phyloP scores from a whole-genome alignment of 2,888 invertebrate species.

The Matsumyia berberina region DNA sequence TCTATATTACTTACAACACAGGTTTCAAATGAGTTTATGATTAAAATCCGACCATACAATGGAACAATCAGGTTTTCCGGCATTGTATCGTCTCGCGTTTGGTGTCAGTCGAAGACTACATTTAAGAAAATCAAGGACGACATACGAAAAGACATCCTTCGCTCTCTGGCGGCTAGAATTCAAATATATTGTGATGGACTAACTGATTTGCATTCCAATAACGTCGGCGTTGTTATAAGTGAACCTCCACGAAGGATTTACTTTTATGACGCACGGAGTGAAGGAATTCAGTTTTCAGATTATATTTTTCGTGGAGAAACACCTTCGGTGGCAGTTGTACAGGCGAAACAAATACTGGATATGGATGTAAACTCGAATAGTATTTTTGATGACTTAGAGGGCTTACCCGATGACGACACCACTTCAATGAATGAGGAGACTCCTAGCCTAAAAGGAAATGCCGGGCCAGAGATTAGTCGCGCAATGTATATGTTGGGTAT shows the following conservation, averaged over 20 bases:
- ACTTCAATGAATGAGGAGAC: slow-evolving; percentile 79
- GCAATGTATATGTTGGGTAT: slow-evolving; percentile 85
- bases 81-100: slow-evolving; percentile 86
- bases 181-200: slow-evolving; percentile 97
- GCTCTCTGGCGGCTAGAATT: slow-evolving; percentile 93
- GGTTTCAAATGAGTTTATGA: slow-evolving; percentile 82
- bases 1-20: slow-evolving; percentile 90
- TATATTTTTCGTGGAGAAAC: slow-evolving; percentile 97
- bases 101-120: slow-evolving; percentile 90
- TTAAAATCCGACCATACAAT: slow-evolving; percentile 80
- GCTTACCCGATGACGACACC: slow-evolving; percentile 90
- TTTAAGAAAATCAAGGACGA: slow-evolving; percentile 89
- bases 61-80: slow-evolving; percentile 82
- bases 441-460: slow-evolving; percentile 85
- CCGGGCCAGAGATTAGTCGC: slow-evolving; percentile 87
- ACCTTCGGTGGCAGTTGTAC: slow-evolving; percentile 91
- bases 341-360: slow-evolving; percentile 93
- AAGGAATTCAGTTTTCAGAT: slow-evolving; percentile 90
- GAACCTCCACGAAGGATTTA: slow-evolving; percentile 95
- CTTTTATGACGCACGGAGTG: slow-evolving; percentile 83
- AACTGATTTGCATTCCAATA: slow-evolving; percentile 85
- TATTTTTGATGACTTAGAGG: slow-evolving; percentile 90
- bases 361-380: slow-evolving; percentile 89
- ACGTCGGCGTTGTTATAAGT: slow-evolving; percentile 87
- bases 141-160: slow-evolving; percentile 92